Conservation (phyloP, 2,888 invertebrate genomes). For the Cloeon dipterum region DNA sequence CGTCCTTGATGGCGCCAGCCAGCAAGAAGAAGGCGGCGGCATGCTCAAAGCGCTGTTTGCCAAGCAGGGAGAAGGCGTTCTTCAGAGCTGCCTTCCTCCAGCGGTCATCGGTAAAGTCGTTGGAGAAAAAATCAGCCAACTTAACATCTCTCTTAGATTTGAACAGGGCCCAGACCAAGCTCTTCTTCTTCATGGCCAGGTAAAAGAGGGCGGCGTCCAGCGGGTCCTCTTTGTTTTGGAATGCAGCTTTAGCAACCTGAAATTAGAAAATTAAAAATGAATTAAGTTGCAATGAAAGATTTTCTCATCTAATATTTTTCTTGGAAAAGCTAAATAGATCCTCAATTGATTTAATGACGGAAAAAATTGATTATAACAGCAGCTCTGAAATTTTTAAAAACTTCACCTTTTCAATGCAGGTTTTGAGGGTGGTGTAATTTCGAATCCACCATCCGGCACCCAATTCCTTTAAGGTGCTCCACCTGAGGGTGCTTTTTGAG, state of each 20-base stretch:
- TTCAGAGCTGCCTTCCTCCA: slow-evolving; percentile 96
- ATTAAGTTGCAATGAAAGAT: not conserved
- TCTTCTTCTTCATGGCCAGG: slow-evolving; percentile 95
- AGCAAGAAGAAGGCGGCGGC: slow-evolving; percentile 96
- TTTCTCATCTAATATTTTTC: not conserved
- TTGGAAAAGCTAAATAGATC: not conserved
- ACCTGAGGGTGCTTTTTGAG: slow-evolving; percentile 61
- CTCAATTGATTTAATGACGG: not conserved
- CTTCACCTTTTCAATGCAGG: slow-evolving; percentile 57
- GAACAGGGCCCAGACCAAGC: slow-evolving; percentile 86
- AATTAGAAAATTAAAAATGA: slow-evolving; percentile 8
- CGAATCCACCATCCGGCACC: slow-evolving; percentile 94
- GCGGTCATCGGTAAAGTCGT: slow-evolving; percentile 78
- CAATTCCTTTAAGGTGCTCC: slow-evolving; percentile 75
- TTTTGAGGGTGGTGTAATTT: slow-evolving; percentile 55
- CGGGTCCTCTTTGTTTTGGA: slow-evolving; percentile 79
- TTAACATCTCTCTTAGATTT: slow-evolving; percentile 66
- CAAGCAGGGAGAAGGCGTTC: slow-evolving; percentile 90
- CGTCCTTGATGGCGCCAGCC: slow-evolving; percentile 84
- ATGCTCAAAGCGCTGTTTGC: slow-evolving; percentile 89
- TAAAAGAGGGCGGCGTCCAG: slow-evolving; percentile 95
- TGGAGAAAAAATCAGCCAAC: slow-evolving; percentile 88
- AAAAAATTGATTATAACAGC: not conserved
- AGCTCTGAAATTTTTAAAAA: not conserved
- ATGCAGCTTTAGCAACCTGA: slow-evolving; percentile 73